Percentiles rank a stretch among this genome's conserved stretches.
phyloP scores from a whole-genome alignment of 2,888 invertebrate genomes.

The Euclidia mi region DNA sequence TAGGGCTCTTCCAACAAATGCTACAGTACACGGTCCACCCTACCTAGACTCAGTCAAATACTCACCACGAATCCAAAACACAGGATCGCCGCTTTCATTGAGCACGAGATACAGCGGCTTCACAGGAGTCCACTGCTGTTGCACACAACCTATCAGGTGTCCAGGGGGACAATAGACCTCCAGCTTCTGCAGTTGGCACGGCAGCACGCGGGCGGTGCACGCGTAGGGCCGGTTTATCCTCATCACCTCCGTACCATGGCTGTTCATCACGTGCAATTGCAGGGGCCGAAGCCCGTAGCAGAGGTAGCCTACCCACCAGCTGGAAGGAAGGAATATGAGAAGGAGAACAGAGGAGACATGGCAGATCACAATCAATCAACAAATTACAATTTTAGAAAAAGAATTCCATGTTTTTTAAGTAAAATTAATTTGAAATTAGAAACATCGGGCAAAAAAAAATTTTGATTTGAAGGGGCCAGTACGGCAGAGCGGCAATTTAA shows the following conservation, averaged over 20 bases:
- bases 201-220: conserved; percentile 94
- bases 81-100: conserved; percentile 92
- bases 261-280: conserved; percentile 71
- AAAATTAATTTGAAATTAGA: no score
- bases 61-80: conserved; percentile 93
- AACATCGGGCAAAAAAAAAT: no score
- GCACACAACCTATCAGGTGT: conserved; percentile 91
- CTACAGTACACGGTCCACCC: not conserved
- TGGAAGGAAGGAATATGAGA: no score
- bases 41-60: not conserved
- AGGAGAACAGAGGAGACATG: not conserved
- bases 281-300: conserved; percentile 80
- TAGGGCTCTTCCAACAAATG: no score
- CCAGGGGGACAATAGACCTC: conserved; percentile 93
- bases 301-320: conserved; percentile 84
- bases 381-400: no score
- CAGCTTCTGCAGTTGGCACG: conserved; percentile 94
- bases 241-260: conserved; percentile 90
- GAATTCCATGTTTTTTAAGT: no score
- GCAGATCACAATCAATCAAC: no score
- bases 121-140: conserved; percentile 93
- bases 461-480: no score
- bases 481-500: no score
- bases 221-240: conserved; percentile 94
- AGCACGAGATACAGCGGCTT: conserved; percentile 93